Evolutionary conservation across 2,113 vertebrate species (phyloP).

Genomic region (Platysternon megacephalum): DNA sequence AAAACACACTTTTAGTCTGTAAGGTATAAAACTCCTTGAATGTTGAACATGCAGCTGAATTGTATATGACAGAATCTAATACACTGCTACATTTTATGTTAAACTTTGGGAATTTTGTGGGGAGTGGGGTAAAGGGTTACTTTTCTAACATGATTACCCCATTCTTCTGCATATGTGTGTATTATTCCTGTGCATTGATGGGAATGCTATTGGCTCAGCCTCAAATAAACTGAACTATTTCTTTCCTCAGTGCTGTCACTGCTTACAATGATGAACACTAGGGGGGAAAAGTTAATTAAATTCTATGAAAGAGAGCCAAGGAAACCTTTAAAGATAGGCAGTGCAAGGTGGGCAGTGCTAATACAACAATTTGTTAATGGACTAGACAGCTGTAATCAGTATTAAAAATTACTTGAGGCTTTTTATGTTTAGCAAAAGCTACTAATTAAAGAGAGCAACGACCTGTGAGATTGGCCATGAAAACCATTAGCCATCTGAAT

Average conservation of each 20-base stretch:
- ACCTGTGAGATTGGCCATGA: conserved; percentile 51
- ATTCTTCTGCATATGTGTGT: neutral
- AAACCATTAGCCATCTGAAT: conserved; percentile 52
- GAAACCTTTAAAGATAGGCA: conserved; percentile 52
- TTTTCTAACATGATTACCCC: neutral
- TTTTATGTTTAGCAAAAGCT: conserved; percentile 61
- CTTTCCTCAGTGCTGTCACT: neutral
- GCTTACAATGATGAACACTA: conserved; percentile 23
- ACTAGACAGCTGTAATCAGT: conserved; percentile 47
- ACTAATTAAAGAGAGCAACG: conserved; percentile 59
- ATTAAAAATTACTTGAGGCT: conserved; percentile 67
- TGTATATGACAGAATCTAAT: neutral
- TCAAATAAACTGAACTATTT: conserved; percentile 16
- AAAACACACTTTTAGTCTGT: neutral
- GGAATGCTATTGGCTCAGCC: conserved; percentile 10
- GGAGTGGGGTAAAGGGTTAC: neutral
- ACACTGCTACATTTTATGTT: neutral
- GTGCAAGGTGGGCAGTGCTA: conserved; percentile 28
- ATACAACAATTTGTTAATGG: conserved; percentile 65
- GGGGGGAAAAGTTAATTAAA: conserved; percentile 49
- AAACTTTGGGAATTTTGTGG: neutral
- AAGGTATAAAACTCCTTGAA: neutral
- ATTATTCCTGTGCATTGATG: neutral
- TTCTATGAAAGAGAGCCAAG: conserved; percentile 57
- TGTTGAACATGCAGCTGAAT: neutral